Evolutionary conservation across 2,797 vertebrate species (phyloP), one percentile per base, ranked within the genome.

Genomic region (Dicrostonyx torquatus): DNA sequence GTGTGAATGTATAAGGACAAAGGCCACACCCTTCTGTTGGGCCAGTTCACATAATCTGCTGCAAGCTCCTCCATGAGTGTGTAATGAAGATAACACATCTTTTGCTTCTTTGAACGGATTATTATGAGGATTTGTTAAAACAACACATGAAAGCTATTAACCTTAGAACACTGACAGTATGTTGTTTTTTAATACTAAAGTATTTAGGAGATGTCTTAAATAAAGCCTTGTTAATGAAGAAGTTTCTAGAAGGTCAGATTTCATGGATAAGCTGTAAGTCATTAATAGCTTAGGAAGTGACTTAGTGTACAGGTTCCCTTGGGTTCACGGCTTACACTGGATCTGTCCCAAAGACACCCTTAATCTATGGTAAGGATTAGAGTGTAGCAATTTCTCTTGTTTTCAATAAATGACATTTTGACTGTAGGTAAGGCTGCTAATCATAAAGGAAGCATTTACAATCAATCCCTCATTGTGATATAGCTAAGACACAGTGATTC

Each of bases 361-460:
- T 62, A n/a, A n/a, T 80, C n/a, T 95, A 94, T 78, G 82, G 53
- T 90, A 93, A 97, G 64, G 31, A 77, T 93, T 91, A 77, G 24
- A 14, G 60, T 87, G 43, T 87, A 24, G 31, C 60, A 87, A 1
- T 89, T 79, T 96, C 80, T 94, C 43, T 55, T 94, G 13, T 93
- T 85, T 93, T 91, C 89, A 87, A 48, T 87, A 93, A 58, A 85
- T 87, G 43, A 82, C 62, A 78, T 90, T 94, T 60, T 75, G 40
- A 31, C 34, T 75, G 31, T 75, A 80, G 86, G 8, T 18, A 70
- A 53, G 84, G 17, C 58, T 77, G n/a, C 15, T 91, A 80, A 92
- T 93, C 43, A 70, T 50, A 77, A 86, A 31, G 91, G 84, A 85
- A 58, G 3, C 66, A 50, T 92, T 80, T 91, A 55, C 73, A 92